phyloP scores from a whole-genome alignment of 2,113 vertebrate genomes.

The Apodemus speciosus region DNA sequence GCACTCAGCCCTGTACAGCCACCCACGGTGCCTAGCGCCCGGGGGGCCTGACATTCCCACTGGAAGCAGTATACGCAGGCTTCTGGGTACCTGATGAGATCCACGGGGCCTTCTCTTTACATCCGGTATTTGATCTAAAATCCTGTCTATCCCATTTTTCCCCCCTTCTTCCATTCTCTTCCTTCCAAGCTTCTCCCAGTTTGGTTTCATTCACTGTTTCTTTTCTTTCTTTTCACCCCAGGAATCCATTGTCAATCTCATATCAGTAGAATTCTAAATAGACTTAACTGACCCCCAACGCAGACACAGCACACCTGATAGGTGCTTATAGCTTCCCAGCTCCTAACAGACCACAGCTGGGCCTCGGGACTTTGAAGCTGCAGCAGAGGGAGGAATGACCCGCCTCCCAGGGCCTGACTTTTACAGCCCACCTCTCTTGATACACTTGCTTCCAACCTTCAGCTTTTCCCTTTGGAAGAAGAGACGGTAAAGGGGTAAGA shows the following conservation, averaged over 20 bases:
- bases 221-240: background rate
- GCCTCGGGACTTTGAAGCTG: background rate
- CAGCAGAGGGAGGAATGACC: background rate
- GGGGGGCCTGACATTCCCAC: background rate
- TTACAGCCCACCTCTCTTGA: background rate
- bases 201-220: constrained; percentile 22
- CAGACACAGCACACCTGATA: background rate
- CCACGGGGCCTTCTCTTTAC: accelerated
- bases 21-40: background rate
- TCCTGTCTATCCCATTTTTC: constrained; percentile 11
- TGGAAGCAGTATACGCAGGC: too few species aligned
- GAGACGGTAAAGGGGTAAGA: background rate
- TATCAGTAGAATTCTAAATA: background rate
- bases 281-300: background rate
- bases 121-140: background rate
- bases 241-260: background rate
- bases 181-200: background rate
- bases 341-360: background rate
- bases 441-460: background rate
- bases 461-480: constrained; percentile 32
- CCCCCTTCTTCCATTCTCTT: background rate
- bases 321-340: background rate
- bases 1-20: background rate
- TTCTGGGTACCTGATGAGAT: background rate
- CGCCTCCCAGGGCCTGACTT: background rate